Conservation (phyloP, 2,888 invertebrate genomes). For the Pogonocherus hispidulus region DNA sequence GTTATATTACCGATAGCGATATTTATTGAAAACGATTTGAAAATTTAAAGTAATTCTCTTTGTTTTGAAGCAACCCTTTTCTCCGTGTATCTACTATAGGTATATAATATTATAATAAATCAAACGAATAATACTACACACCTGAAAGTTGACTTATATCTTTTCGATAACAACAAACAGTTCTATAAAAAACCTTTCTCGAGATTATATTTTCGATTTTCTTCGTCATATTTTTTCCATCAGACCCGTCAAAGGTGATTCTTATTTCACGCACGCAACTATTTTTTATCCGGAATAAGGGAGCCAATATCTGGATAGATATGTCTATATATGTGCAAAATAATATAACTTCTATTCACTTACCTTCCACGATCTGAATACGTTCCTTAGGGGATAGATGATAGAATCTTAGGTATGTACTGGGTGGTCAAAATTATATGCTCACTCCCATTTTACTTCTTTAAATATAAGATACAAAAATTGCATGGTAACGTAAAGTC, state of each 20-base stretch:
- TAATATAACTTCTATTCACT: constrained; percentile 16
- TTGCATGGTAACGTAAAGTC: too few species aligned
- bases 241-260: neutral
- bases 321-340: neutral
- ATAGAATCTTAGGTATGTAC: too few species aligned
- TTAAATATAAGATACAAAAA: too few species aligned
- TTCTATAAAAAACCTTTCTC: neutral
- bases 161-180: neutral
- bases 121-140: too few species aligned
- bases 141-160: neutral
- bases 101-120: too few species aligned
- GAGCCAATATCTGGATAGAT: constrained; percentile 4
- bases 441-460: too few species aligned
- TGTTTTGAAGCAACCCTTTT: too few species aligned
- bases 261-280: constrained; percentile 2
- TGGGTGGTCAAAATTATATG: too few species aligned
- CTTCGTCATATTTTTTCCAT: constrained; percentile 2
- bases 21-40: too few species aligned
- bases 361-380: constrained; percentile 1
- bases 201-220: neutral
- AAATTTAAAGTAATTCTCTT: too few species aligned
- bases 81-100: too few species aligned
- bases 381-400: neutral
- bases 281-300: constrained; percentile 10
- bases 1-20: too few species aligned